Evolutionary conservation across 2,113 vertebrate genomes (phyloP), one percentile per base, ranked within the genome.

Genomic region (Bungarus multicinctus): DNA sequence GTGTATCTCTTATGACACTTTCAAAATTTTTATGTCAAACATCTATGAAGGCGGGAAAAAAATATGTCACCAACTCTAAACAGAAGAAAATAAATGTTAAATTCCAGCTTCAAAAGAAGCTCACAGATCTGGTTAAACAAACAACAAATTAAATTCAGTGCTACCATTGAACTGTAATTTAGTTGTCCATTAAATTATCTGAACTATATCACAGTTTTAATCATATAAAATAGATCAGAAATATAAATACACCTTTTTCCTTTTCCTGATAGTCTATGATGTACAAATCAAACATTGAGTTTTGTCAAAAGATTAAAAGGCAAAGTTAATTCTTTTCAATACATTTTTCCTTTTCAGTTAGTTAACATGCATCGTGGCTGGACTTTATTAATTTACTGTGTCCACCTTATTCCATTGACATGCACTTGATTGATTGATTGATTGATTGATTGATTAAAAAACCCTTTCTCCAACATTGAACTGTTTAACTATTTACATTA

Each of bases 221-320:
- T 3, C 23, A 58, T 20, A 20, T 0, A 0, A 0, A 0, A 25
- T 60, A n/a, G 53, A 20, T 53, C 4, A 69, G 74, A 58, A 86
- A 90, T 87, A 20, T 60, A 89, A 50, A 85, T 93, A n/a, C 22
- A 23, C 34, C 90, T 4, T 60, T 22, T 52, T 85, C 50, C 22
- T 64, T 87, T 64, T 8, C 14, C 27, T 55, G 85, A 22, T 6
- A 50, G 85, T 50, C 30, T 6, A 8, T 39, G 10, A 4, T 30
- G 57, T 60, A 7, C 89, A 88, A 11, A 60, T 89, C 88, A 16
- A 74, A 50, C 91, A 30, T 9, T 81, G 89, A 69, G 5, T 95
- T 11, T 23, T 52, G 87, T 7, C 50, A 57, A 7, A 47, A 90
- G 60, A 20, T 0, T 69, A 34, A 23, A 60, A 93, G 90, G 34